Percentiles rank a stretch among this genome's conserved stretches.
Evolutionary conservation across 2,888 invertebrate species (phyloP).

Genomic region (Actias luna): DNA sequence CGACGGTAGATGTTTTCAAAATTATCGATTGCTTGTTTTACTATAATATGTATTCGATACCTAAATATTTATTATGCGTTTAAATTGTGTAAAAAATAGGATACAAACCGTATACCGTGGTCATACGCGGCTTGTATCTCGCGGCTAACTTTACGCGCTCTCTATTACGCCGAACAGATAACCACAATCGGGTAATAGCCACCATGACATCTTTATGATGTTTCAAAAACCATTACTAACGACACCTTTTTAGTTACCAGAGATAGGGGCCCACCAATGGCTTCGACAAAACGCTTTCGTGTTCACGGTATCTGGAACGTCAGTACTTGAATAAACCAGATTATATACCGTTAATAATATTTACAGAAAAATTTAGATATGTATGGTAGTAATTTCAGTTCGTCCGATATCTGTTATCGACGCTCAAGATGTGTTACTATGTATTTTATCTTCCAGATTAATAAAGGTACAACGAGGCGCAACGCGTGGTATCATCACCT

Average conservation of each 20-base stretch:
- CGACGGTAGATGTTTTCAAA: background rate
- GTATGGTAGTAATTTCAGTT: slow-evolving; percentile 4
- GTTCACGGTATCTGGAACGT: slow-evolving; percentile 49
- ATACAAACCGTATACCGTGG: background rate
- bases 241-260: slow-evolving; percentile 81
- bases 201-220: slow-evolving; percentile 80
- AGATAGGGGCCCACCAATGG: slow-evolving; percentile 65
- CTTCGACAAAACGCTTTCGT: slow-evolving; percentile 63
- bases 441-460: background rate
- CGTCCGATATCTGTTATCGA: background rate
- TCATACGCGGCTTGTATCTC: slow-evolving; percentile 15
- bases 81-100: background rate
- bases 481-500: background rate
- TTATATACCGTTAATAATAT: slow-evolving; percentile 9
- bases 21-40: background rate
- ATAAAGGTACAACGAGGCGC: background rate
- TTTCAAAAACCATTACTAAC: slow-evolving; percentile 80
- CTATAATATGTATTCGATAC: background rate
- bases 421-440: background rate
- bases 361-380: slow-evolving; percentile 10
- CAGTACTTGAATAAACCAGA: slow-evolving; percentile 18
- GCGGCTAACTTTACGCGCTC: slow-evolving; percentile 21
- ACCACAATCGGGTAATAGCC: slow-evolving; percentile 76
- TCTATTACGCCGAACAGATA: slow-evolving; percentile 51
- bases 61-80: background rate